Base-by-base conservation (phyloP, 1,140 invertebrate species). In the Cotesia chilonis region DNA sequence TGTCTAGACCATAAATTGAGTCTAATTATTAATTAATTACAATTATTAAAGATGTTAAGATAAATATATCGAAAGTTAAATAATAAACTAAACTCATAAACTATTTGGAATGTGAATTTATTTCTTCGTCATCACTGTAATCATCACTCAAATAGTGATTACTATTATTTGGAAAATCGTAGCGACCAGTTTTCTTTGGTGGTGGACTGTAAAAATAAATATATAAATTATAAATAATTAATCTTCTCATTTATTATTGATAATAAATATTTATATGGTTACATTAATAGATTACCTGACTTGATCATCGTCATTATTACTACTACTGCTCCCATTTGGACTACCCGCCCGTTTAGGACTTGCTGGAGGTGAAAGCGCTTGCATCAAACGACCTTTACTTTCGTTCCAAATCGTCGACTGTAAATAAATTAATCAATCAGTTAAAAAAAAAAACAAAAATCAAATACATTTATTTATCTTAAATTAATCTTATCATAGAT, bases 401-500 rank as follows among this genome's bases (percentile, higher is more conserved):
- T 96, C 94, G 81, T 95, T 94, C 94, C 95, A 96, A 79, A 97
- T 95, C 78, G 91, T 92, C 59, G 93, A 93, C 88, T 92, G 80
- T 35, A 73, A 80, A 61, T 5, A 68, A 35, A 47, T 47, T 6
- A 47, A 9, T 47, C 63, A 64, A 64, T 60, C 5, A 14, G 52
- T 35, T 36, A 64, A 9, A 35, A 10, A 72, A 2, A 14, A 61
- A 35, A 10, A 72, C 5, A n/a, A 61, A 35, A 14, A 51, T 57
- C 28, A 51, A 61, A 71, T 55, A 64, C 47, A 68, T 47, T 9
- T 9, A 47, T 47, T 41, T 47, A 47, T 47, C 5, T 9, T 9
- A 9, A 47, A 7, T 47, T 47, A 9, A 47, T 47, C 41, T 7
- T 47, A 47, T 47, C 41, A 9, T 47, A 71, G 59, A 28, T 60